Conservation (phyloP, 1,140 invertebrate species). For the Stegodyphus mimosarum region DNA sequence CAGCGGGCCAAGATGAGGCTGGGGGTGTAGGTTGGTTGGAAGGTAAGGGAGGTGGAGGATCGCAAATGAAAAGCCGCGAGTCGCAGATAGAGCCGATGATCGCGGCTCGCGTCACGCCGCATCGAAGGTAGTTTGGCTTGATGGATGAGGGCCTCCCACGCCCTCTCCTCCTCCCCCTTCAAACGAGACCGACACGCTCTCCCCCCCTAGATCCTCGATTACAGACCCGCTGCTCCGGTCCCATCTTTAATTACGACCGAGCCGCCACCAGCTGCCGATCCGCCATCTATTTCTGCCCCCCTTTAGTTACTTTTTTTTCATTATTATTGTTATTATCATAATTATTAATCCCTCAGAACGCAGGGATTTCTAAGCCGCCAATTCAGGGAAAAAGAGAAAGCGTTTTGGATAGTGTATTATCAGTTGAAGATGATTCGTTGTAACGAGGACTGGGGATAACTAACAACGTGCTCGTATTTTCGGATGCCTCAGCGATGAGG, state of each 20-base stretch:
- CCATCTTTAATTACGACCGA: conserved; percentile 35
- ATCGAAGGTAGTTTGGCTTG: conserved; percentile 37
- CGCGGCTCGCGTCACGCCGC: conserved; percentile 6
- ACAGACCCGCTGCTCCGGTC: not conserved
- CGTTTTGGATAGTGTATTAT: too few relatives aligned
- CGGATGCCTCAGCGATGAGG: too few relatives aligned
- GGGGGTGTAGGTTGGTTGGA: not conserved
- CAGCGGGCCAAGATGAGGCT: too few relatives aligned
- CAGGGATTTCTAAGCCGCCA: conserved; percentile 1
- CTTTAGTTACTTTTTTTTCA: not conserved
- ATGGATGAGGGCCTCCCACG: conserved; percentile 30
- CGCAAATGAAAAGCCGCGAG: conserved; percentile 26
- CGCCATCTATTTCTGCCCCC: not conserved
- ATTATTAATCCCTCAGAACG: conserved; percentile 6
- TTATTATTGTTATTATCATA: conserved; percentile 14
- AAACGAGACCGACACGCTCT: conserved; percentile 18
- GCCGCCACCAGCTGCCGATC: conserved; percentile 22
- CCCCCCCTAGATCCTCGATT: not conserved
- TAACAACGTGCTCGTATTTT: too few relatives aligned
- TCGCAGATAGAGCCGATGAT: not conserved
- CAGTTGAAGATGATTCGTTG: too few relatives aligned
- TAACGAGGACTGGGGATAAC: too few relatives aligned
- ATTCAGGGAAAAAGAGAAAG: too few relatives aligned
- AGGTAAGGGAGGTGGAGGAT: too few relatives aligned
- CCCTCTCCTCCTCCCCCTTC: not conserved